These are phyloP conservation scores for Myiotriccus ornatus DNA, from an alignment of 2,797 vertebrate species.

Conservation along the genomic window DNA sequence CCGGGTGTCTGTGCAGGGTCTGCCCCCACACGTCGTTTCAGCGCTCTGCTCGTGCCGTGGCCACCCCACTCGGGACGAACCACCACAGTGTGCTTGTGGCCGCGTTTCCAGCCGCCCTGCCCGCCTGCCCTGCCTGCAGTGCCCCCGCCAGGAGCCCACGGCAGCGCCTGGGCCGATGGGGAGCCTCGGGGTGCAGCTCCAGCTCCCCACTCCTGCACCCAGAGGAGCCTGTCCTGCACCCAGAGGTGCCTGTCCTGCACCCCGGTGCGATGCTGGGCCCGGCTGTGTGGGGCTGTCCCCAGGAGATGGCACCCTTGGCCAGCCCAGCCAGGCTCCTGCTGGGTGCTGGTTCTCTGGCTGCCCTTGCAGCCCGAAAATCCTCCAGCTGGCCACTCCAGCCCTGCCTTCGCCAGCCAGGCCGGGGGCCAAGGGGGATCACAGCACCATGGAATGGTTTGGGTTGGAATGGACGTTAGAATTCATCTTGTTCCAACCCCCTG, in stretches of 20 bases:
- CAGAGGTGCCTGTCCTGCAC: neutral
- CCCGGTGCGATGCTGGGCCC: accelerated
- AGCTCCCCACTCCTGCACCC: neutral
- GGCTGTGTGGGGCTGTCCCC: neutral
- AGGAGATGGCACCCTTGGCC: conserved; percentile 55
- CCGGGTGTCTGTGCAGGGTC: accelerated
- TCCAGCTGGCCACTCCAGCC: accelerated
- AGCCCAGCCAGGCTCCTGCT: neutral
- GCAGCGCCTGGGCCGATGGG: accelerated
- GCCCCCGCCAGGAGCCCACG: accelerated
- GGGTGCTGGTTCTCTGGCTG: neutral
- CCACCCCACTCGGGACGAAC: accelerated
- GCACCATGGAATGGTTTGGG: accelerated
- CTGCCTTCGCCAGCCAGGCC: neutral
- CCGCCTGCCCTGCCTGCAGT: neutral
- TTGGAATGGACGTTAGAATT: neutral
- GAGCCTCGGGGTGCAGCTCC: neutral
- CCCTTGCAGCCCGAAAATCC: neutral
- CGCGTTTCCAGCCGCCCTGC: accelerated
- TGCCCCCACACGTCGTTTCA: accelerated
- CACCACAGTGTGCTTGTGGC: accelerated
- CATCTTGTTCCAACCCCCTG: too few relatives aligned
- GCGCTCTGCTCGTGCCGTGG: accelerated
- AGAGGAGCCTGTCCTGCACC: neutral
- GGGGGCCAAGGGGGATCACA: too few relatives aligned